These are phyloP conservation scores for Myotis myotis DNA, from an alignment of 2,797 vertebrate genomes.

Conservation along the genomic window DNA sequence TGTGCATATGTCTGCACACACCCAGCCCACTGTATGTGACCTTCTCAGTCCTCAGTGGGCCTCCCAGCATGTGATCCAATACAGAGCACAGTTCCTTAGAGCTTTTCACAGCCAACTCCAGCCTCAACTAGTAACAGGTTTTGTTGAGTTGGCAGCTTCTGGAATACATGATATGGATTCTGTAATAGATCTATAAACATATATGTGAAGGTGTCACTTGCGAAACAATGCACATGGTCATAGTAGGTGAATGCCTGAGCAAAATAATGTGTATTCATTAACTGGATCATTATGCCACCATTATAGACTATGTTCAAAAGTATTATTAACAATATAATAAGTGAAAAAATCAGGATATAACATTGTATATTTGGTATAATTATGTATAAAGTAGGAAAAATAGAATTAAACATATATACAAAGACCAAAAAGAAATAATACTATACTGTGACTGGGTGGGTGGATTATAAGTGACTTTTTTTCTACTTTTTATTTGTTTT, in stretches of 20 bases:
- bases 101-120: neutral
- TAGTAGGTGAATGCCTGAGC: neutral
- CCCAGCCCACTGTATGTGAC: neutral
- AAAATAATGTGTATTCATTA: neutral
- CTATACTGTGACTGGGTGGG: neutral
- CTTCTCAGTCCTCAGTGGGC: neutral
- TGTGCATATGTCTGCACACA: neutral
- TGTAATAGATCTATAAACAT: neutral
- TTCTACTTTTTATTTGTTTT: neutral
- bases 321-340: neutral
- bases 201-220: neutral
- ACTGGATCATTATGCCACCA: neutral
- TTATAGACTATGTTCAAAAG: neutral
- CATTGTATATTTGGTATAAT: neutral
- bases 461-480: neutral
- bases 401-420: neutral
- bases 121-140: neutral
- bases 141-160: neutral
- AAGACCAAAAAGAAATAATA: neutral
- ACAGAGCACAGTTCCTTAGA: neutral
- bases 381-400: neutral
- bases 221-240: neutral
- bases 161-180: neutral
- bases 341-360: neutral
- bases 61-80: neutral